phyloP scores from a whole-genome alignment of 2,797 vertebrate species.

The Phalanger gymnotis region DNA sequence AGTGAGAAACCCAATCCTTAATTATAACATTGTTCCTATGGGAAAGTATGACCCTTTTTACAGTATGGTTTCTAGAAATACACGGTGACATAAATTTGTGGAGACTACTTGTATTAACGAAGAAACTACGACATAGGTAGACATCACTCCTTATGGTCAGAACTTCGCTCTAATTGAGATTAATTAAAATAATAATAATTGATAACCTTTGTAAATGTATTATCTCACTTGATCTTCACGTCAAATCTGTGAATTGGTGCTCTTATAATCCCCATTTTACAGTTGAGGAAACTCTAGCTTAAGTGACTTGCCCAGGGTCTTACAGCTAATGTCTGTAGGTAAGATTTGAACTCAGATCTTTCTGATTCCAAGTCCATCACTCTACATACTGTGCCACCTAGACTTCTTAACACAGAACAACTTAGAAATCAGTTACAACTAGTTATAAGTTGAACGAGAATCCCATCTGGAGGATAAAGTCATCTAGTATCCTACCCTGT shows the following conservation, averaged over 20 bases:
- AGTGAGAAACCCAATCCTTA: not conserved
- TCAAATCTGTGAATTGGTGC: not conserved
- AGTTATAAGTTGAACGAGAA: not conserved
- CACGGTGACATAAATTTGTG: not conserved
- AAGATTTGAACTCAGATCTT: not conserved
- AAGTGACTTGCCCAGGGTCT: not conserved
- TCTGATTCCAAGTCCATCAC: not conserved
- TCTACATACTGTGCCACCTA: not conserved
- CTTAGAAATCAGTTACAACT: not conserved
- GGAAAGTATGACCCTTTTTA: not conserved
- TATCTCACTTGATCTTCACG: not conserved
- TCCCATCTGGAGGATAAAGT: not conserved
- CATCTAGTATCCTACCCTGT: not conserved
- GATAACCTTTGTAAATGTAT: not conserved
- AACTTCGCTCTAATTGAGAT: not conserved
- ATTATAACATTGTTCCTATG: not conserved
- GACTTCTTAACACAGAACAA: not conserved
- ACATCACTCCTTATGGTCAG: not conserved
- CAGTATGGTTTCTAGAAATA: not conserved
- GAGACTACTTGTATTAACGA: not conserved
- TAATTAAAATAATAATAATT: not conserved
- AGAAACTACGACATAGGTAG: not conserved
- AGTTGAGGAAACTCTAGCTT: not conserved
- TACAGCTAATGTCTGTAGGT: not conserved
- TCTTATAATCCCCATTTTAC: not conserved